Conservation (phyloP, 2,797 vertebrate genomes). For the Hafferia zeledoni region DNA sequence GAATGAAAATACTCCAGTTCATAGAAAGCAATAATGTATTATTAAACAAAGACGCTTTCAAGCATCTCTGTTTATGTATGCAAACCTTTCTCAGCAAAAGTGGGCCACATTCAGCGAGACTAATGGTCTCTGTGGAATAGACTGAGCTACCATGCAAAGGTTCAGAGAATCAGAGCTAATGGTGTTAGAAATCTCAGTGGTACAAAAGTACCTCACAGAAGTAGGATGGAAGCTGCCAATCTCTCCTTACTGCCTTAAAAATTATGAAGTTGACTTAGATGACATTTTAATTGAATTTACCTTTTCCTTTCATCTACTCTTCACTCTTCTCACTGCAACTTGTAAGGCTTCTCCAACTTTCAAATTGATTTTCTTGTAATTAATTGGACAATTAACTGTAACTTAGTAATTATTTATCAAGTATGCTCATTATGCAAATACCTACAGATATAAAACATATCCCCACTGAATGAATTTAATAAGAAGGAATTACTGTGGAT, state of each 20-base stretch:
- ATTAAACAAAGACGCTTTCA: not conserved
- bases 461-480: not conserved
- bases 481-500: not conserved
- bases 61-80: not conserved
- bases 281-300: conserved; percentile 4
- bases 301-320: conserved; percentile 8
- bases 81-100: not conserved
- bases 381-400: conserved; percentile 30
- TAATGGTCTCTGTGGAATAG: not conserved
- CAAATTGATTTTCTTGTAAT: conserved; percentile 22
- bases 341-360: not conserved
- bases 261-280: not conserved
- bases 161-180: not conserved
- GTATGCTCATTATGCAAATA: conserved; percentile 14
- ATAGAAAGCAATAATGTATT: not conserved
- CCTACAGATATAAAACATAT: not conserved
- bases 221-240: not conserved
- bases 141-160: not conserved
- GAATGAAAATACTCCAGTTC: not conserved
- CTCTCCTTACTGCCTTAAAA: not conserved
- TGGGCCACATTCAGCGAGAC: not conserved
- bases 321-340: not conserved
- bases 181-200: not conserved
- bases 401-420: conserved; percentile 39
- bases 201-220: not conserved